phyloP scores from a whole-genome alignment of 2,888 invertebrate genomes.

The Agelastica alni region DNA sequence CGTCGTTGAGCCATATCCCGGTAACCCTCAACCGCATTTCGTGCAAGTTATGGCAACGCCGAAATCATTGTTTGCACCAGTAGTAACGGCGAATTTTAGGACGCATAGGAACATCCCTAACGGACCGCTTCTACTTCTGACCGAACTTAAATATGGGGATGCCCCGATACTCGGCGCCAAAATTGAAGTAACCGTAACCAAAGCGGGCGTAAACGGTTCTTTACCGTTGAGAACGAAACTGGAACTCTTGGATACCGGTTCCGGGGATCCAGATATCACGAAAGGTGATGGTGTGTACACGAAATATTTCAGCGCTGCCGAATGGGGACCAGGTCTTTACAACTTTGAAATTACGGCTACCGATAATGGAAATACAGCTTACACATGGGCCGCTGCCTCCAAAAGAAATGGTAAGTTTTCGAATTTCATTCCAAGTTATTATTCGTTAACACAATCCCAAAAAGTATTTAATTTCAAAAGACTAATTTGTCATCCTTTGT shows the following conservation, averaged over 20 bases:
- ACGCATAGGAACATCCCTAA: slow-evolving; percentile 51
- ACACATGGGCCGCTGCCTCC: slow-evolving; percentile 55
- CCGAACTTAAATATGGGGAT: slow-evolving; percentile 62
- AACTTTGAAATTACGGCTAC: slow-evolving; percentile 59
- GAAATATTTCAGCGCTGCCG: slow-evolving; percentile 62
- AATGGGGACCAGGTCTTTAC: slow-evolving; percentile 58
- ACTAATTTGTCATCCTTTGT: slow-evolving; percentile 1
- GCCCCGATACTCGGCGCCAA: slow-evolving; percentile 63
- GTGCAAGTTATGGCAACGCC: slow-evolving; percentile 66
- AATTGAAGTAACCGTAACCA: slow-evolving; percentile 60
- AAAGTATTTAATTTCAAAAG: no score
- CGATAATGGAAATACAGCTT: slow-evolving; percentile 63
- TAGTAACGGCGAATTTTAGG: slow-evolving; percentile 59
- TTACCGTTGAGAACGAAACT: slow-evolving; percentile 53
- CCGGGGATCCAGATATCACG: slow-evolving; percentile 68
- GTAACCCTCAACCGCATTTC: slow-evolving; percentile 65
- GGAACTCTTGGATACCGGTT: slow-evolving; percentile 63
- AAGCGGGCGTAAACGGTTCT: slow-evolving; percentile 50
- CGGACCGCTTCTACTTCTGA: slow-evolving; percentile 59
- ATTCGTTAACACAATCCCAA: neutral
- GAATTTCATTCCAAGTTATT: neutral
- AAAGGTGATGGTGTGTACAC: slow-evolving; percentile 70
- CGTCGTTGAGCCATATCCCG: slow-evolving; percentile 61
- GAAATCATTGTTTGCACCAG: slow-evolving; percentile 52
- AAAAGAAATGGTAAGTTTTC: slow-evolving; percentile 46